Evolutionary conservation across 2,888 invertebrate genomes (phyloP), one percentile per base, ranked within the genome.

Genomic region (Nomada ruficornis): DNA sequence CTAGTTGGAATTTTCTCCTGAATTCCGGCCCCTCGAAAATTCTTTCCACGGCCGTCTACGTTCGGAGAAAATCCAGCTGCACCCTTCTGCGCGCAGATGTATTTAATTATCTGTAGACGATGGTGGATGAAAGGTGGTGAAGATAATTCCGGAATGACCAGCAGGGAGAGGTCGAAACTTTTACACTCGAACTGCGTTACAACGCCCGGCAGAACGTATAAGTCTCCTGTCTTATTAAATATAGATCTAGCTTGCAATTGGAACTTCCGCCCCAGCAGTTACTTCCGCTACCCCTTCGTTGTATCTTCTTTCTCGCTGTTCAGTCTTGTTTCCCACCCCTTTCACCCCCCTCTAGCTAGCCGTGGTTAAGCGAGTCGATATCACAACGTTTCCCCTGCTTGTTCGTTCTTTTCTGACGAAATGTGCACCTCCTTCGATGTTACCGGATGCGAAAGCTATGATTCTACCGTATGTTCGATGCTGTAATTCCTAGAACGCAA

Each of bases 201-300:
- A 83, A 85, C 86, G 71, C 75, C 73, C 57, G 76, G 84, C 84
- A 81, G 86, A 89, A 89, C 91, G 89, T 89, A 91, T 91, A 91
- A 91, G 90, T 91, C 88, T 85, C 74, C 86, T 87, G 89, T 91
- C 91, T 91, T 91, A 90, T 91, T 91, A 91, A 91, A 91, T 91
- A 91, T 91, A 91, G 90, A 90, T 91, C 89, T 88, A 80, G 82
- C 86, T 82, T 75, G 89, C 89, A 90, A 90, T 91, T 91, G 89
- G 89, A 90, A 89, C 89, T 91, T 91, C 90, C 87, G 79, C 89
- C 83, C 85, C 80, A 86, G 80, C 86, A 84, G 89, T 88, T 89
- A 90, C 87, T 91, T 89, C 85, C 83, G 85, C 73, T 55, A 23
- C 71, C 77, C 75, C 67, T 62, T 67, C 47, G 18, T 29, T 67